Conservation (phyloP, 2,797 vertebrate species). For the Takifugu rubripes region DNA sequence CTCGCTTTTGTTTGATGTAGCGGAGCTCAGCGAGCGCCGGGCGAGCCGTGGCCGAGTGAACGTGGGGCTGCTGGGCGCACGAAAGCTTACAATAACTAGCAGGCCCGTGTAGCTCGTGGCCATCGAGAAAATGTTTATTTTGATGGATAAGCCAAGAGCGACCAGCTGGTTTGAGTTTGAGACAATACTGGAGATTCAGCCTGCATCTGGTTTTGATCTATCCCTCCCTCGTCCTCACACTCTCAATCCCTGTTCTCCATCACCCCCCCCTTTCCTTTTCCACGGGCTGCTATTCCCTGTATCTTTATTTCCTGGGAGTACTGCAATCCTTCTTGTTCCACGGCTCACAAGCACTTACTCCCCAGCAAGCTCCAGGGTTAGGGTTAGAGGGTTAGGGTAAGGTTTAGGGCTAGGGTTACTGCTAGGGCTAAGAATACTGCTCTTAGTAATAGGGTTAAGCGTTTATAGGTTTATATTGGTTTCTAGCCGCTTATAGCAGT, state of each 20-base stretch:
- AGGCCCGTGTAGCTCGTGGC: constrained; percentile 69
- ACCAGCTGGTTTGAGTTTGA: constrained; percentile 79
- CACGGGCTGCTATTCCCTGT: constrained; percentile 41
- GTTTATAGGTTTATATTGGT: too few relatives aligned
- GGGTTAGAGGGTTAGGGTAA: too few relatives aligned
- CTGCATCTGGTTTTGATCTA: constrained; percentile 77
- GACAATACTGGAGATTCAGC: constrained; percentile 80
- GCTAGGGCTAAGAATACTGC: too few relatives aligned
- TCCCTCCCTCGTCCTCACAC: constrained; percentile 37
- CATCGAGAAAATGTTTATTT: constrained; percentile 78
- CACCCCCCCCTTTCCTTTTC: constrained; percentile 41
- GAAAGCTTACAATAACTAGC: constrained; percentile 71
- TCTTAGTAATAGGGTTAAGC: too few relatives aligned
- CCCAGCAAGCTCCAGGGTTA: not conserved
- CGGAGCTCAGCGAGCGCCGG: constrained; percentile 6
- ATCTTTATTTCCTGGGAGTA: constrained; percentile 66
- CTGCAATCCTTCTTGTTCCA: constrained; percentile 33
- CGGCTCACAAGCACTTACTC: constrained; percentile 31
- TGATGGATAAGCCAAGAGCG: constrained; percentile 77
- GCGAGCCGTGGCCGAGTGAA: constrained; percentile 23
- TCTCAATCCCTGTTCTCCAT: constrained; percentile 45
- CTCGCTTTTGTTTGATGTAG: not conserved
- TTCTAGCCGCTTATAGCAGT: too few relatives aligned
- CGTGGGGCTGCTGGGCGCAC: constrained; percentile 44
- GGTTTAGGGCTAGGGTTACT: too few relatives aligned